A percentile compares a stretch with the other conserved stretches of the same genome.
These are phyloP conservation scores for Takifugu bimaculatus DNA, from an alignment of 2,113 vertebrate genomes.

Conservation along the genomic window DNA sequence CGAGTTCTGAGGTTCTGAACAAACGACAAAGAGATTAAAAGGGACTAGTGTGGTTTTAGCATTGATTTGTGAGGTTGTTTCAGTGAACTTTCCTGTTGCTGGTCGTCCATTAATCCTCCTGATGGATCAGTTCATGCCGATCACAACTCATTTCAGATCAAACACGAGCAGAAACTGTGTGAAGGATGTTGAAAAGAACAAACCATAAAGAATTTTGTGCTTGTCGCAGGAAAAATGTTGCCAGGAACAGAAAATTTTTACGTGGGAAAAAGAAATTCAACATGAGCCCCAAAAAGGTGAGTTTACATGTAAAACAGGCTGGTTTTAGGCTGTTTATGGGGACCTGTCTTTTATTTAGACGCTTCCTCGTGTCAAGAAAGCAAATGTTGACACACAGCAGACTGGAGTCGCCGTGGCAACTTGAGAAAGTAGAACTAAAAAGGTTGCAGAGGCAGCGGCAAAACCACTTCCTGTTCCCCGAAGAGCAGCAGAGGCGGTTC, in stretches of 20 bases:
- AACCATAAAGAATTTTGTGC: neutral
- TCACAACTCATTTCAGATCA: no score
- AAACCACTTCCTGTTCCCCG: constrained; percentile 72
- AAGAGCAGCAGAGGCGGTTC: constrained; percentile 35
- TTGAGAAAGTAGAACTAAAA: constrained; percentile 9
- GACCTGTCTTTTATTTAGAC: neutral
- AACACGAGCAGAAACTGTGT: no score
- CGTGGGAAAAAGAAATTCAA: constrained; percentile 91
- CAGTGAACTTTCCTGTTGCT: no score
- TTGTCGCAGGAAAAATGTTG: constrained; percentile 69
- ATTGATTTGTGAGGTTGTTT: no score
- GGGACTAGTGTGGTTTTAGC: no score
- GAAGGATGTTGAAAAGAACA: no score
- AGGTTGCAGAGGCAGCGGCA: constrained; percentile 18
- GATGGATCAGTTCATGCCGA: no score
- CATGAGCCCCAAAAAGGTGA: constrained; percentile 85
- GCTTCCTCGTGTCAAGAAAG: no score
- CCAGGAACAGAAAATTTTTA: constrained; percentile 76
- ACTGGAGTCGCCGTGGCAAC: constrained; percentile 5
- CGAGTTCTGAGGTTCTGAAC: no score
- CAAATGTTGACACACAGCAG: neutral
- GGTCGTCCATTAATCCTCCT: no score
- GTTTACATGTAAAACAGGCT: constrained; percentile 4
- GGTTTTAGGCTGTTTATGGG: neutral
- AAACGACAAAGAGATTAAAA: no score